These are phyloP conservation scores for Laticauda laticaudata DNA, from an alignment of 2,113 vertebrate species.

Conservation along the genomic window DNA sequence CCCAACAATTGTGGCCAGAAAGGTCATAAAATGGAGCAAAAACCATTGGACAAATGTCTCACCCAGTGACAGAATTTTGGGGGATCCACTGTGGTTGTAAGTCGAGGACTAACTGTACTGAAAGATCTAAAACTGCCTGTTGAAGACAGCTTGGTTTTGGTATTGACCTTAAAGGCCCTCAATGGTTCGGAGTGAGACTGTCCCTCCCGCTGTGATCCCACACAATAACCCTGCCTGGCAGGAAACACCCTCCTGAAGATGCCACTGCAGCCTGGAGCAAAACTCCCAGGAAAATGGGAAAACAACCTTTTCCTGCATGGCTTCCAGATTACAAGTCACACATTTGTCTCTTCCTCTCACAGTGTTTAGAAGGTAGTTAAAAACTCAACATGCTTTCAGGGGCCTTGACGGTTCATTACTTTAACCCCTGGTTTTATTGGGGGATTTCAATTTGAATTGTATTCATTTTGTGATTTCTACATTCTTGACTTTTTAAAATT, in stretches of 20 bases:
- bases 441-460: neutral
- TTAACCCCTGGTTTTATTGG: neutral
- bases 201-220: neutral
- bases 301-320: neutral
- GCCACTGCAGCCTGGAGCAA: neutral
- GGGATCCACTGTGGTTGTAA: rapidly evolving
- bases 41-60: neutral
- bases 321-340: neutral
- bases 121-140: neutral
- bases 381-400: neutral
- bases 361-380: neutral
- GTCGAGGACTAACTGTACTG: too few relatives aligned
- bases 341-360: neutral
- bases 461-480: neutral
- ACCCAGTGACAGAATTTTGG: neutral
- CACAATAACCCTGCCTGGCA: neutral
- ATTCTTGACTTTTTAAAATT: neutral
- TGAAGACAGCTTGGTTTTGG: neutral
- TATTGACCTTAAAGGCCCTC: neutral
- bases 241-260: neutral
- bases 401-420: neutral
- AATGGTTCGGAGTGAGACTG: neutral
- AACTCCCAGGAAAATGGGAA: neutral
- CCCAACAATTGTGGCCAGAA: neutral
- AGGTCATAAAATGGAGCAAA: neutral